phyloP scores from a whole-genome alignment of 2,113 vertebrate species.

The Lanius ludovicianus region DNA sequence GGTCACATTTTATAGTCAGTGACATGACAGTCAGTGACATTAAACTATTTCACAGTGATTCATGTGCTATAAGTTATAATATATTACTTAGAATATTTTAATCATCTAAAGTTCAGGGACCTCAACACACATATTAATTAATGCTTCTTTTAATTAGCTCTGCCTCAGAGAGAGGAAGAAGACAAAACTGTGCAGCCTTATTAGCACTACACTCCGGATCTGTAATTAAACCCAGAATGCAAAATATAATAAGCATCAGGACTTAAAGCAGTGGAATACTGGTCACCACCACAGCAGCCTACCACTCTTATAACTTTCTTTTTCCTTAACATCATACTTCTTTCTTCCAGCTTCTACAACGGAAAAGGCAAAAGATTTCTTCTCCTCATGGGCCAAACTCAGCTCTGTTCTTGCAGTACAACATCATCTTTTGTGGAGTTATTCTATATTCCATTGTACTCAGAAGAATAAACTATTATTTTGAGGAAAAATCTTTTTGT shows the following conservation, averaged over 20 bases:
- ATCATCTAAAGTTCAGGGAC: conserved; percentile 32
- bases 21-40: neutral
- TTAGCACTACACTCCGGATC: neutral
- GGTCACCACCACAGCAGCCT: neutral
- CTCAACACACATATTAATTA: conserved; percentile 52
- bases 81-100: conserved; percentile 54
- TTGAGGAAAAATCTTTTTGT: neutral
- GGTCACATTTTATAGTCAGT: neutral
- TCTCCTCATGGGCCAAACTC: neutral
- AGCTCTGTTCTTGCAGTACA: neutral
- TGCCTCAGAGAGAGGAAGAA: conserved; percentile 9
- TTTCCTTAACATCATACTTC: neutral
- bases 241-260: neutral
- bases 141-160: conserved; percentile 49
- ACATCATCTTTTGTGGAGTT: neutral
- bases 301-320: neutral
- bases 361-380: neutral
- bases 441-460: neutral
- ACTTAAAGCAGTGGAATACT: neutral
- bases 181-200: neutral
- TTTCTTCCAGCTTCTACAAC: neutral
- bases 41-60: neutral
- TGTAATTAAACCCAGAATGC: conserved; percentile 18
- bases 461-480: neutral
- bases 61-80: neutral